Base-by-base conservation (phyloP, 2,888 invertebrate species). In the Callyntrura guangdongensis region DNA sequence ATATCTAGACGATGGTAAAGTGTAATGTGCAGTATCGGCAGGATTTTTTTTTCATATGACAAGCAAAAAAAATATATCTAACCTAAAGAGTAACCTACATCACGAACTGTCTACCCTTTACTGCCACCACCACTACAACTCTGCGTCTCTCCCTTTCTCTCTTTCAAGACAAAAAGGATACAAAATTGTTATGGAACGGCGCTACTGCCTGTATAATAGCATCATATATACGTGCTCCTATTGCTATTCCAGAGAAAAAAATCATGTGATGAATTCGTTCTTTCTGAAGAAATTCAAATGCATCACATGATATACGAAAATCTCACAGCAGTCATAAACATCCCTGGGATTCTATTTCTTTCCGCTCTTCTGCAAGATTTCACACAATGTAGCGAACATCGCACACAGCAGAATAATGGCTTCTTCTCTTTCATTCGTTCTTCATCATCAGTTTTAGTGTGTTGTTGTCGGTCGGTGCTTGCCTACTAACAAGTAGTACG, bases 361-460 rank as follows among this genome's bases (percentile, higher is more conserved):
- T 89, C 72, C 53, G 22, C 17, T 83, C 56, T 74, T 89, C 85
- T 85, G 81, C 69, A 64, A 90, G 67, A 90, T 90, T 90, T 90
- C 90, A 90, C 90, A 90, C 85, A 90, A 85, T 90, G 82, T 25
- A 47, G 56, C n/a, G 27, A 79, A 17, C 25, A 79, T n/a, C n/a
- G 56, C n/a, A n/a, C 53, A 77, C 22, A 56, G 36, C 1, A 69
- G 0, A 77, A n/a, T 47, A 36, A 64, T 64, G 47, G 36, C 47
- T 53, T 64, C n/a, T 17, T 27, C 20, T 59, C 6, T 56, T 56
- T 49, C 49, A 12, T 53, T 25, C 79, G n/a, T 53, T 79, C 79
- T 27, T 72, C 72, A 45, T 69, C 45, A 27, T 69, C 45, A 49
- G 47, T 49, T 49, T 49, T 47, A 22, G 74, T 36, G n/a, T 36